Evolutionary conservation across 1,140 invertebrate species (phyloP).

Genomic region (Zophobas atratus): DNA sequence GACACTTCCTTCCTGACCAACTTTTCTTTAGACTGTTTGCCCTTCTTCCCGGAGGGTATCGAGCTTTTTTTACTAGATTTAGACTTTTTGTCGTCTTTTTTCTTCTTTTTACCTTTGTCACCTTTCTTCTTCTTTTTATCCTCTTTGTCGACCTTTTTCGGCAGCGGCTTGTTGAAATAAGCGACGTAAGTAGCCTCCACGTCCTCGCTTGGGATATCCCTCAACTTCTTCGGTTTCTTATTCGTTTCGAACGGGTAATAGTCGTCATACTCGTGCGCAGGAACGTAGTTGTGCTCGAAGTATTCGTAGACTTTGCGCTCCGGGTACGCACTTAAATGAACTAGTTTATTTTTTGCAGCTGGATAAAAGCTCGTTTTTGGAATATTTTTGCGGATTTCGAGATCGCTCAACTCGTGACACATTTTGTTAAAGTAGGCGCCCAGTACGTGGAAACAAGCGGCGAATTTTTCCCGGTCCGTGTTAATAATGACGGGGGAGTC

Average conservation of each 20-base stretch:
- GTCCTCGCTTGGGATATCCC: slow-evolving; percentile 27
- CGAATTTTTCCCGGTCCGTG: slow-evolving; percentile 52
- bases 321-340: neutral
- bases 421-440: slow-evolving; percentile 48
- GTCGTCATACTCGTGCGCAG: slow-evolving; percentile 3
- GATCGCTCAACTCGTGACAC: slow-evolving; percentile 30
- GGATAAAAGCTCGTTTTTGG: slow-evolving; percentile 15
- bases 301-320: slow-evolving; percentile 53
- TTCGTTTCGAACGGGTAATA: slow-evolving; percentile 20
- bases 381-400: slow-evolving; percentile 2
- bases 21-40: slow-evolving; percentile 17
- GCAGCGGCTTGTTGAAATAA: slow-evolving; percentile 45
- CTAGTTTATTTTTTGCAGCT: neutral
- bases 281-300: slow-evolving; percentile 55
- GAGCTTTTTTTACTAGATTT: slow-evolving; percentile 13
- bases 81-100: neutral
- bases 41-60: neutral
- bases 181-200: neutral
- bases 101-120: slow-evolving; percentile 5
- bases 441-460: slow-evolving; percentile 49
- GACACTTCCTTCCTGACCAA: slow-evolving; percentile 14
- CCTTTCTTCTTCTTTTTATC: neutral
- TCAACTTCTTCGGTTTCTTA: slow-evolving; percentile 40
- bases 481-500: slow-evolving; percentile 54
- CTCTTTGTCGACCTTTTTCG: neutral